Base-by-base conservation (phyloP, 2,797 vertebrate genomes). In the Muscicapa comitata region DNA sequence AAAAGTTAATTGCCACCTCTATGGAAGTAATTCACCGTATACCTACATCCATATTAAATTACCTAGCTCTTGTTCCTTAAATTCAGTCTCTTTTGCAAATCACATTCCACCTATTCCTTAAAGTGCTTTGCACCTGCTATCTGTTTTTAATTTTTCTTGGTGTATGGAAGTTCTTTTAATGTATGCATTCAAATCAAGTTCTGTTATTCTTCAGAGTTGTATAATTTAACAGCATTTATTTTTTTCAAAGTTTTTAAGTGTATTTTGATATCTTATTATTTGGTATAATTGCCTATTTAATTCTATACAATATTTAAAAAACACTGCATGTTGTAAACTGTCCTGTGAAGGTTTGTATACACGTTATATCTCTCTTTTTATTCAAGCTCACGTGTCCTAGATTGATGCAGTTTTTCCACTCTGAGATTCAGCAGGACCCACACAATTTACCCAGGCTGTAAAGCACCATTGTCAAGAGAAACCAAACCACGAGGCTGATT, bases 371-470 rank as follows among this genome's bases (percentile, higher is more conserved):
- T 50, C 59, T 70, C 23, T 68, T 6, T 57, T 59, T 47, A 37
- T 38, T 71, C 5, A 1, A 55, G 13, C 2, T 25, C 28, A 7
- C 0, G 0, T 15, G 11, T 82, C 33, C 43, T 80, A 62, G 38
- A 7, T 15, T 9, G 42, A 21, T 3, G 3, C 11, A 38, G 12
- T 12, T 53, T 45, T 78, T 72, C 37, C 21, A 13, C 23, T 40
- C 63, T 17, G 38, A 48, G 29, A 13, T 45, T 66, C 71, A 42
- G 48, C 31, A 35, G 35, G 35, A 35, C 35, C 35, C 35, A 35
- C 35, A 1, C 54, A 45, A 29, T 59, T 90, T 40, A 48, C 43
- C 8, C 20, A 17, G 33, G 10, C 21, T 71, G 38, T 8, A 13
- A 17, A 26, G 40, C 53, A 7, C 20, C 17, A 17, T 33, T 47